Percentiles rank a stretch among this genome's conserved stretches.
These are phyloP conservation scores for Imbricaverruca yamaguchii DNA, from an alignment of 2,888 invertebrate species.

Conservation along the genomic window DNA sequence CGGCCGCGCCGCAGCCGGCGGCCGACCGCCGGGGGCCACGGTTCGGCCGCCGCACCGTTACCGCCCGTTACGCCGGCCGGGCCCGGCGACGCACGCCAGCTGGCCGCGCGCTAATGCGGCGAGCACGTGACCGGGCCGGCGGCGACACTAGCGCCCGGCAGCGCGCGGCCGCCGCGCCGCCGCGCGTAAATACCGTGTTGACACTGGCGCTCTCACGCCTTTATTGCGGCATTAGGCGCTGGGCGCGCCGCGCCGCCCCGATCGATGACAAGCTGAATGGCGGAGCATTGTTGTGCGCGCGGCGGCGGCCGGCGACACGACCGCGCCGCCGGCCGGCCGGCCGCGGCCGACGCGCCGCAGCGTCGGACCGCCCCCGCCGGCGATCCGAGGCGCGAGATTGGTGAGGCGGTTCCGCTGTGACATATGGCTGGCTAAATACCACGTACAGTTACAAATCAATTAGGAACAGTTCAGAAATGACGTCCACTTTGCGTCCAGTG, in stretches of 20 bases:
- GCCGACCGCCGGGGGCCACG: too few relatives aligned
- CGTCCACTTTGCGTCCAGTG: too few relatives aligned
- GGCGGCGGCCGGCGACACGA: too few relatives aligned
- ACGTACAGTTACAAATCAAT: too few relatives aligned
- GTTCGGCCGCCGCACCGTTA: not conserved
- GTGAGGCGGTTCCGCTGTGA: not conserved
- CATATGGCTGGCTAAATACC: too few relatives aligned
- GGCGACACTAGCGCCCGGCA: not conserved
- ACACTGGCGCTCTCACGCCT: conserved; percentile 1
- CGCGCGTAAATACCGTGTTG: conserved; percentile 1
- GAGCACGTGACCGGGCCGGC: not conserved
- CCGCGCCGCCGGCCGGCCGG: not conserved
- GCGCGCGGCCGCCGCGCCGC: not conserved
- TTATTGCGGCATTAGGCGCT: not conserved
- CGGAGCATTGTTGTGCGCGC: not conserved
- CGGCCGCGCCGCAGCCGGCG: too few relatives aligned
- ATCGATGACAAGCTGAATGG: not conserved
- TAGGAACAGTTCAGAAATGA: too few relatives aligned
- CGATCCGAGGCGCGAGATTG: not conserved
- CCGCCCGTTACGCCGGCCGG: not conserved
- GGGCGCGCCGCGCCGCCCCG: not conserved
- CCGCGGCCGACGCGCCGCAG: not conserved
- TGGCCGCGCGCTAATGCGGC: not conserved
- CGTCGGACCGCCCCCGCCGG: not conserved
- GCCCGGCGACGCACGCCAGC: not conserved